These are phyloP conservation scores for Ceyx cyanopectus DNA, from an alignment of 2,113 vertebrate species.

Conservation along the genomic window DNA sequence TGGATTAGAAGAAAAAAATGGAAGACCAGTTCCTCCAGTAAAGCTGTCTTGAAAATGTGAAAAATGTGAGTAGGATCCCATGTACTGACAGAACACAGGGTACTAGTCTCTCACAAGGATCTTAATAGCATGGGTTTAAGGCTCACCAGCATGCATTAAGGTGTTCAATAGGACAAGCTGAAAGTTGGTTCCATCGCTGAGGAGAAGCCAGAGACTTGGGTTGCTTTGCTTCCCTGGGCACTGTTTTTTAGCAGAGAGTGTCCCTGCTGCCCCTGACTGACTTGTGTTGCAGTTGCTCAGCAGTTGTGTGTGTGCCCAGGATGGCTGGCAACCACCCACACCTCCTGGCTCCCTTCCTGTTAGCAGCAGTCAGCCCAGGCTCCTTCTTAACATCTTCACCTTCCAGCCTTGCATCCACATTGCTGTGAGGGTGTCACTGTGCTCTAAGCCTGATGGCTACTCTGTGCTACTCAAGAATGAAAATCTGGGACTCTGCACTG, in stretches of 20 bases:
- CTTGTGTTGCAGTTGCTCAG: background rate
- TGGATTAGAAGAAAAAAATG: background rate
- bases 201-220: background rate
- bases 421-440: background rate
- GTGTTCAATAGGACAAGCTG: background rate
- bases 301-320: background rate
- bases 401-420: background rate
- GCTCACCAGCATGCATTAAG: accelerated
- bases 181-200: background rate
- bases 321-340: background rate
- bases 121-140: background rate
- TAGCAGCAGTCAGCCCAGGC: background rate
- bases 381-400: background rate
- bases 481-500: background rate
- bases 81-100: background rate
- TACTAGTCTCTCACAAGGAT: accelerated
- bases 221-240: background rate
- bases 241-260: background rate
- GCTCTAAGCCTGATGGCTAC: accelerated
- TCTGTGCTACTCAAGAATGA: background rate
- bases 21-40: background rate
- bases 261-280: background rate
- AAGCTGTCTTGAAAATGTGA: background rate
- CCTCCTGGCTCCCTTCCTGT: background rate
- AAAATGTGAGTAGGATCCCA: background rate